These are phyloP conservation scores for Tiphia femorata DNA, from an alignment of 2,888 invertebrate species.

Conservation along the genomic window DNA sequence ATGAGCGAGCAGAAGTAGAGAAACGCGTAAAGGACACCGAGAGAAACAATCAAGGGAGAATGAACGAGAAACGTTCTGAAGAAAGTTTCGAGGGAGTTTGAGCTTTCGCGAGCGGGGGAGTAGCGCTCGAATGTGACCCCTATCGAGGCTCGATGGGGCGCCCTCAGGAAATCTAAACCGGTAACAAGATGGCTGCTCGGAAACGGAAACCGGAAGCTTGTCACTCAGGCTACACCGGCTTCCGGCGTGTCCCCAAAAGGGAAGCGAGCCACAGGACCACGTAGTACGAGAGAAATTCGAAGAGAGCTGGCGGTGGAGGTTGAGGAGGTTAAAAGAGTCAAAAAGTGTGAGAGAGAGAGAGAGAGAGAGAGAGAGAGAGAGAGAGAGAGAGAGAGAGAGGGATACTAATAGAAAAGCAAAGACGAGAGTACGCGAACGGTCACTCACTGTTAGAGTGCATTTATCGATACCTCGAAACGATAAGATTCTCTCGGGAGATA, in stretches of 20 bases:
- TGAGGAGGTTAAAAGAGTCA: neutral
- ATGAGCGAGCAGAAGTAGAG: too few species aligned
- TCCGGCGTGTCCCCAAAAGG: conserved; percentile 64
- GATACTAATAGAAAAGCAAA: too few species aligned
- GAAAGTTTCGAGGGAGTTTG: conserved; percentile 19
- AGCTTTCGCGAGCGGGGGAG: conserved; percentile 15
- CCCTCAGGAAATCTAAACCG: conserved; percentile 64
- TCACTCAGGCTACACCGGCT: conserved; percentile 65
- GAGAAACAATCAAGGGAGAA: neutral
- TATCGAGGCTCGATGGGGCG: conserved; percentile 36
- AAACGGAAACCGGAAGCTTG: conserved; percentile 69
- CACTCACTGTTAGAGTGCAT: too few species aligned
- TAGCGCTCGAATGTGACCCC: conserved; percentile 30
- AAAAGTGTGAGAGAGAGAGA: conserved; percentile 25
- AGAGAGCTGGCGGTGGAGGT: neutral
- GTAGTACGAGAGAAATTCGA: neutral
- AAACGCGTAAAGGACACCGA: too few species aligned
- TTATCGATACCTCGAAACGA: too few species aligned
- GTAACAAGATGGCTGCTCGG: conserved; percentile 69
- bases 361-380: conserved; percentile 8
- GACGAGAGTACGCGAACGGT: too few species aligned
- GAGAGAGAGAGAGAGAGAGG: neutral
- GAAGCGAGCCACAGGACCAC: conserved; percentile 20
- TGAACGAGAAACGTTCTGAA: conserved; percentile 13
- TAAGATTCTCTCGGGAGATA: too few species aligned